Evolutionary conservation across 1,140 invertebrate genomes (phyloP), one percentile per base, ranked within the genome.

Genomic region (Bicyclus anynana): DNA sequence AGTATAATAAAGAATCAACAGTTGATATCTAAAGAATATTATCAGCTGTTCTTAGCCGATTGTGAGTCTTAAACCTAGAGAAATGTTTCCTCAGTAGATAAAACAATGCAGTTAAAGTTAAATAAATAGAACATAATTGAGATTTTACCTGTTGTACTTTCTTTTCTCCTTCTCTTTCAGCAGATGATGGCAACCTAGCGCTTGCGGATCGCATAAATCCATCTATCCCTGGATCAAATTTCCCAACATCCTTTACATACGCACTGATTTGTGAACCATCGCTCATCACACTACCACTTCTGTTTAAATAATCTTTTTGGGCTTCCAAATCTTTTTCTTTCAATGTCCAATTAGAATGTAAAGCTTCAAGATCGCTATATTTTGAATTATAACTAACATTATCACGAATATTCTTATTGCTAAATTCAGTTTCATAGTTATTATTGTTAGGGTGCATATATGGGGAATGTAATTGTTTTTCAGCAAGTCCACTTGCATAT

Each of bases 171-270:
- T 89, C 90, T 62, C 78, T 88, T 66, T 76, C 88, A 47, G 74
- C 82, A 40, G 90, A 91, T 29, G 92, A 91, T 18, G 94, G 93
- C 57, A 96, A 84, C 33, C 95, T 87, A 2, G 95, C 95, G 74
- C 94, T 95, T 10, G 95, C 95, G 14, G 95, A 96, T 70, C 95
- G 91, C 56, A 89, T 89, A 60, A 90, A 90, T 23, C 81, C 72
- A 50, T 89, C 87, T 35, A 66, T 33, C 53, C 65, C 68, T 12
- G 62, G 65, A 53, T 81, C 83, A 52, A 69, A 74, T 65, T 69
- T 82, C 55, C 42, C 71, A 23, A 69, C 62, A 29, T 85, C 84
- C 61, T 88, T 85, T 6, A 76, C 72, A 67, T 65, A 80, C 23
- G 64, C 75, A 69, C 84, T 90, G 50, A 67, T 77, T 64, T 71